phyloP scores from a whole-genome alignment of 2,797 vertebrate species.

The Bradypodion pumilum region DNA sequence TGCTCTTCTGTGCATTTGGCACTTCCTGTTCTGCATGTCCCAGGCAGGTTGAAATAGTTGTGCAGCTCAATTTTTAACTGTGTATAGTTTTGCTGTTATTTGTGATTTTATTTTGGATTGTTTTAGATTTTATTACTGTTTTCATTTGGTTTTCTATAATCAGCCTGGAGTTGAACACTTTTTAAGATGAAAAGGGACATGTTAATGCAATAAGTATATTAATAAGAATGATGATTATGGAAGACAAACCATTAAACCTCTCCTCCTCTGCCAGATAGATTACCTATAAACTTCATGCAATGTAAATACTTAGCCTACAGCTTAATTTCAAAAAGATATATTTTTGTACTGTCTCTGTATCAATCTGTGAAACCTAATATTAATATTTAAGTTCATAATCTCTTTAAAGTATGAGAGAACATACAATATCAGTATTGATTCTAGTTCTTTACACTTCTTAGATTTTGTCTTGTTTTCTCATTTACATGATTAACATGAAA shows the following conservation, averaged over 20 bases:
- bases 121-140: background rate
- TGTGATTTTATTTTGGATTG: background rate
- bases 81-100: background rate
- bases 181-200: background rate
- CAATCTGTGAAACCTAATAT: conserved; percentile 40
- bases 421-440: conserved; percentile 48
- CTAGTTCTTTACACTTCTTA: conserved; percentile 44
- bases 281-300: conserved; percentile 1
- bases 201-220: background rate
- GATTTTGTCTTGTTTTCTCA: conserved; percentile 21
- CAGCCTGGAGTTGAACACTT: background rate
- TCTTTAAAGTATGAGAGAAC: conserved; percentile 36
- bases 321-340: conserved; percentile 37
- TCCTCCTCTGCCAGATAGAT: background rate
- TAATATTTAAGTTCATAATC: conserved; percentile 19
- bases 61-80: background rate
- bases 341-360: conserved; percentile 38
- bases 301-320: conserved; percentile 51
- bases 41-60: background rate
- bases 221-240: background rate
- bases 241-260: background rate
- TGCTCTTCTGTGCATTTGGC: background rate
- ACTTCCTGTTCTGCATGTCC: background rate
- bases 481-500: conserved; percentile 25
- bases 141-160: background rate